A percentile compares a stretch with the other conserved stretches of the same genome.
Conservation (phyloP, 2,888 invertebrate genomes). For the Meandrusa payeni region DNA sequence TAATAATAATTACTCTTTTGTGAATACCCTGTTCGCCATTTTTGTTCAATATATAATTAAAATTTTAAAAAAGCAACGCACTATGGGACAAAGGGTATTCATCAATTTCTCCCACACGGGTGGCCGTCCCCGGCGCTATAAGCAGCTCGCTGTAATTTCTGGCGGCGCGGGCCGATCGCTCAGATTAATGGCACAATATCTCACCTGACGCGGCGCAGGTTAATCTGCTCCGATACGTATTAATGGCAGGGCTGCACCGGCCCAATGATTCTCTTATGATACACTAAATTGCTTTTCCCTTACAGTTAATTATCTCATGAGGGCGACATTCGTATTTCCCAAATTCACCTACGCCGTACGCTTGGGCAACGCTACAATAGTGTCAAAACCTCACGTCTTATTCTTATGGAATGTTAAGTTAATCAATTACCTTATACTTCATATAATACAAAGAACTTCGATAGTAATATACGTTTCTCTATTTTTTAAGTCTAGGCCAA, state of each 20-base stretch:
- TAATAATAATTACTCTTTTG: no score
- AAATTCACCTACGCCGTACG: no score
- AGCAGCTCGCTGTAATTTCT: constrained; percentile 19
- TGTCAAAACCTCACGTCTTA: no score
- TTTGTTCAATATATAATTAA: no score
- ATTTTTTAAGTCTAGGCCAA: no score
- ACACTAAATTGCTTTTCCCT: not conserved
- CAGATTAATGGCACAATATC: constrained; percentile 52
- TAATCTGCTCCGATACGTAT: constrained; percentile 43
- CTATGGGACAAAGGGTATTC: not conserved
- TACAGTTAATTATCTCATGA: not conserved
- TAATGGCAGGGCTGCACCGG: constrained; percentile 34
- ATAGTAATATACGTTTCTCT: no score
- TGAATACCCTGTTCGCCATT: no score
- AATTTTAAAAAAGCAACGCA: not conserved
- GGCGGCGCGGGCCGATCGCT: constrained; percentile 29
- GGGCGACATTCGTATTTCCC: not conserved
- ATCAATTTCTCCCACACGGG: constrained; percentile 4
- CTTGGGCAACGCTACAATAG: not conserved
- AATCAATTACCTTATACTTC: no score
- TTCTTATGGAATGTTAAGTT: no score
- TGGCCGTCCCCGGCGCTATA: not conserved
- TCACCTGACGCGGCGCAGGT: constrained; percentile 42
- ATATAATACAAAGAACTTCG: no score
- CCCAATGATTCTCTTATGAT: constrained; percentile 9